phyloP scores from a whole-genome alignment of 1,140 invertebrate genomes.

The Cotesia vestalis region DNA sequence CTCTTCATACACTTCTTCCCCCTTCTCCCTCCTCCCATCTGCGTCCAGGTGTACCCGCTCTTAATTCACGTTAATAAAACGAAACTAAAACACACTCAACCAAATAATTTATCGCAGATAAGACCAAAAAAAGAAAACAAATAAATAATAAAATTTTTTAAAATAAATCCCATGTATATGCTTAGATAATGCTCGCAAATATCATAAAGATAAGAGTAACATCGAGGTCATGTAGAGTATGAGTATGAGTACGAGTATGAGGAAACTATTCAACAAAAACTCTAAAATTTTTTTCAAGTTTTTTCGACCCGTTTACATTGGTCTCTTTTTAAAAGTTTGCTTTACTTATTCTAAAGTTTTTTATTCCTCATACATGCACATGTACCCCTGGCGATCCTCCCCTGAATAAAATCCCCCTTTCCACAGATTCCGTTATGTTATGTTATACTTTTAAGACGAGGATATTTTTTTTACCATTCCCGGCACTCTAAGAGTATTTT shows the following conservation, averaged over 20 bases:
- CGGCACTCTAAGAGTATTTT: background rate
- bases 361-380: background rate
- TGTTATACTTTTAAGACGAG: constrained; percentile 48
- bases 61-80: background rate
- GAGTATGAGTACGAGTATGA: constrained; percentile 12
- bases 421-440: constrained; percentile 59
- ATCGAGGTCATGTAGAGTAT: constrained; percentile 35
- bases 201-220: constrained; percentile 64
- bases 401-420: constrained; percentile 22
- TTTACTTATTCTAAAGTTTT: background rate
- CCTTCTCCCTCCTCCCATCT: background rate
- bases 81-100: background rate
- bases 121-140: background rate
- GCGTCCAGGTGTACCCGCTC: background rate
- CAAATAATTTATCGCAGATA: background rate
- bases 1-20: too few relatives aligned
- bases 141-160: background rate
- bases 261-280: constrained; percentile 52
- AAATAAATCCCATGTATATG: constrained; percentile 54
- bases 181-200: constrained; percentile 63
- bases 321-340: too few relatives aligned
- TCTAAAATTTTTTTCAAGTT: constrained; percentile 28
- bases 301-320: constrained; percentile 2
- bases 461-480: constrained; percentile 36
- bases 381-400: background rate